Percentiles rank a stretch among this genome's conserved stretches.
phyloP scores from a whole-genome alignment of 2,797 vertebrate genomes.

The Betta splendens region DNA sequence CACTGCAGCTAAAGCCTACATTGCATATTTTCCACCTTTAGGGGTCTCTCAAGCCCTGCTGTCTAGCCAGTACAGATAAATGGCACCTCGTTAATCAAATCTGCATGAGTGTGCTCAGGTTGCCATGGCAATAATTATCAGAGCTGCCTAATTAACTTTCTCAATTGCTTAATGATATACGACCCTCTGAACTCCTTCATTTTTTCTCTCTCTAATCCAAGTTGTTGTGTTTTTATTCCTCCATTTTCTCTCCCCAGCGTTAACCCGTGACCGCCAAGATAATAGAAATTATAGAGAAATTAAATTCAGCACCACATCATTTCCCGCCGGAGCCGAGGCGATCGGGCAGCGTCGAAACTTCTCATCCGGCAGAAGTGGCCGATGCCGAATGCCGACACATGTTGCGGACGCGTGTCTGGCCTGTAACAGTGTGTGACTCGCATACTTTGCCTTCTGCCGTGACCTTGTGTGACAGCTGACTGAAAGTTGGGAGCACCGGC shows the following conservation, averaged over 20 bases:
- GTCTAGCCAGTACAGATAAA: slow-evolving; percentile 70
- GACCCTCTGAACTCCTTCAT: slow-evolving; percentile 82
- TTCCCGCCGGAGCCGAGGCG: slow-evolving; percentile 29
- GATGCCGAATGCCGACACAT: slow-evolving; percentile 26
- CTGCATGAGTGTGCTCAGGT: slow-evolving; percentile 84
- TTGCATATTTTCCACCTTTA: slow-evolving; percentile 65
- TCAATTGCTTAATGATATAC: slow-evolving; percentile 87
- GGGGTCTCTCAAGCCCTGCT: slow-evolving; percentile 71
- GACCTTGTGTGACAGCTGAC: slow-evolving; percentile 80
- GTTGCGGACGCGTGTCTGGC: slow-evolving; percentile 33
- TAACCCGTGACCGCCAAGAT: slow-evolving; percentile 72
- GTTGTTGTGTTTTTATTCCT: slow-evolving; percentile 69
- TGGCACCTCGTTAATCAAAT: slow-evolving; percentile 85
- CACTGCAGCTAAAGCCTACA: slow-evolving; percentile 22
- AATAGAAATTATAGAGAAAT: slow-evolving; percentile 73
- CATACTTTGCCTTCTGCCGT: slow-evolving; percentile 44
- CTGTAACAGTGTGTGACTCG: slow-evolving; percentile 47
- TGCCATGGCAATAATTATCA: slow-evolving; percentile 87
- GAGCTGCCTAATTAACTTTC: slow-evolving; percentile 86
- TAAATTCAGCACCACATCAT: slow-evolving; percentile 63
- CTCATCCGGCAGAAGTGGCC: slow-evolving; percentile 15
- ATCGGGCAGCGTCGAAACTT: slow-evolving; percentile 12
- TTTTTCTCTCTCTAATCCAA: slow-evolving; percentile 77
- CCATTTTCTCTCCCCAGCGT: slow-evolving; percentile 63
- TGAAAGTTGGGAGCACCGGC: slow-evolving; percentile 76